Base-by-base conservation (phyloP, 2,888 invertebrate genomes). In the Petrophora chlorosata region DNA sequence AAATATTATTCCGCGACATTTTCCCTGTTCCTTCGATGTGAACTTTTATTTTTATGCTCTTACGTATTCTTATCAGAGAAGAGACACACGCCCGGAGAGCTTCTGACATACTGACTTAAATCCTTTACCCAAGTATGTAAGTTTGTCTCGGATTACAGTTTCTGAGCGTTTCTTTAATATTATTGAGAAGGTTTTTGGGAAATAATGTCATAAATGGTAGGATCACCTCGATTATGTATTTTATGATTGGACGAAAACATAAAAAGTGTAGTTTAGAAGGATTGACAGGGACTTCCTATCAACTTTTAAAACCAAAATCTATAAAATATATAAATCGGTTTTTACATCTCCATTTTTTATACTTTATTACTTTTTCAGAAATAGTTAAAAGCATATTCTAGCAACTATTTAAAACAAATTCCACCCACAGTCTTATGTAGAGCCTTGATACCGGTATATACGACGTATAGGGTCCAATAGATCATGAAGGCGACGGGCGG, bases 21-120 rank as follows among this genome's bases (percentile, higher is more conserved):
- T 87, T 85, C 85, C 86, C 84, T 79, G 70, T 85, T 86, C 82
- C 79, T 80, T 78, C 85, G 78, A 88, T 85, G 87, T 82, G 88
- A 88, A 90, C 89, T 88, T 90, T 89, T 90, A 90, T 90, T 90
- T 89, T 89, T 90, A 90, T 88, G 82, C 83, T 79, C 82, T 79
- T 83, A 84, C 87, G 85, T 86, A 86, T 85, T 85, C 89, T 88
- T 90, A 90, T 90, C 89, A 81, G 84, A 75, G 76, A 65, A 78
- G 81, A 77, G 85, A 85, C 88, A 85, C 86, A 82, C 86, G 81
- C 76, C 70, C 73, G 74, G 76, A 73, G 81, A 85, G 82, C 82
- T 84, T 78, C 78, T 82, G 82, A 83, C 82, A 82, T 82, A 85
- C 83, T 85, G 83, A 78, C 82, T 85, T 80, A 80, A 85, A 86